phyloP scores from a whole-genome alignment of 2,113 vertebrate species.

The Zapornia atra region DNA sequence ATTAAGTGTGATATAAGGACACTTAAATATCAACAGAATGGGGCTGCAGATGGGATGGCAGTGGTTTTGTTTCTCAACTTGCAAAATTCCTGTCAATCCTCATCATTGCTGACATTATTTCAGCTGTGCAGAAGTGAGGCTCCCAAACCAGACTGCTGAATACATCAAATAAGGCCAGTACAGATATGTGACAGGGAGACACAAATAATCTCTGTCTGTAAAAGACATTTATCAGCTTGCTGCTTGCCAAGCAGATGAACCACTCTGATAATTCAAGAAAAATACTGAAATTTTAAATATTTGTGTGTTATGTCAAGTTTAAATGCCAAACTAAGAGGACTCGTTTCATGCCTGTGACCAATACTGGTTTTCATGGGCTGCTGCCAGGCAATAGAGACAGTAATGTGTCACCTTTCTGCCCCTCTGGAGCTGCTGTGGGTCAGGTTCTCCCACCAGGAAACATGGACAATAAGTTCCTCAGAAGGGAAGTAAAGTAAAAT shows the following conservation, averaged over 20 bases:
- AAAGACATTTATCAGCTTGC: not conserved
- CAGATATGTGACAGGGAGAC: not conserved
- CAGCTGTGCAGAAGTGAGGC: not conserved
- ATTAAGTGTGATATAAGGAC: not conserved
- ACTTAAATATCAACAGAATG: not conserved
- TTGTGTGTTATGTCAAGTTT: not conserved
- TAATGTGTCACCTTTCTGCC: not conserved
- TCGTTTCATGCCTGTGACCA: not conserved
- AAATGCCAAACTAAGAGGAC: not conserved
- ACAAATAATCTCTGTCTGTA: not conserved
- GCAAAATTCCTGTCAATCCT: not conserved
- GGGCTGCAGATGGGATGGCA: not conserved
- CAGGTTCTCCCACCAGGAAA: not conserved
- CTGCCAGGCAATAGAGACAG: not conserved
- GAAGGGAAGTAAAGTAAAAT: not conserved
- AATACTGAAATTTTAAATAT: not conserved
- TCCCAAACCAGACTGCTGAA: not conserved
- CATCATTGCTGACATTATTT: not conserved
- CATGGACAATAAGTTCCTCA: not conserved
- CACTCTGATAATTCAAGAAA: not conserved
- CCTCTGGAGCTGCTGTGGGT: not conserved
- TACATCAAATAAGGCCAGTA: not conserved
- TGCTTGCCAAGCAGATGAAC: not conserved
- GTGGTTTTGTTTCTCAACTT: not conserved
- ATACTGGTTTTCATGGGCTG: not conserved